Evolutionary conservation across 2,797 vertebrate genomes (phyloP), one percentile per base, ranked within the genome.

Genomic region (Sebastes steindachneri): DNA sequence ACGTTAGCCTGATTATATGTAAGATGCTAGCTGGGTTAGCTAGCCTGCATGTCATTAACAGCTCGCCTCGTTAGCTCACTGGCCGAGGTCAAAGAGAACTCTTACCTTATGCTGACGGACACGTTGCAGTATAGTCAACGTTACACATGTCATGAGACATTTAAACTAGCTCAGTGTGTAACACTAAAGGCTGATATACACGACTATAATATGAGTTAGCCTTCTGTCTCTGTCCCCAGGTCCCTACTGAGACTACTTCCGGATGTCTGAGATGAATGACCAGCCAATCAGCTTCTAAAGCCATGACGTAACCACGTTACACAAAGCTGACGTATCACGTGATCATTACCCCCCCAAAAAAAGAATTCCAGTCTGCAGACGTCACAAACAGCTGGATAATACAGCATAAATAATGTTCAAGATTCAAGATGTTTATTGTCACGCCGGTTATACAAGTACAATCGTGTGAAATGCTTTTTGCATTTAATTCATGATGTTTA

Each of bases 281-380:
- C 48, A 62, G 15, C 91, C 88, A 87, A 87, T 93, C 74, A 58
- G 54, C 59, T 37, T 71, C 62, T 14, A 65, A 10, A 65, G n/a
- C 12, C 3, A 11, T 90, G 86, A 92, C 83, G 90, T 87, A 55
- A 51, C 41, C 41, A 45, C 41, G 41, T 45, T 17, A 45, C 15
- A 7, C 65, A 63, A 66, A 67, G 1, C 8, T 10, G 45, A 64
- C 68, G 82, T 17, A 2, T 26, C 33, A 83, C 70, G 37, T 86
- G 73, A 75, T n/a, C 3, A 58, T 48, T 23, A 11, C 35, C 23
- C 35, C 0, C 35, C 23, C 35, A 0, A 41, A 14, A 41, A 37
- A 63, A 59, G 9, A 25, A 3, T 67, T 26, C 14, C 21, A 21
- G 0, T 19, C 21, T 29, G 14, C 25, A 29, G 12, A 37, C 9